Base-by-base conservation (phyloP, 2,113 vertebrate genomes). In the Cryptotis parvus region DNA sequence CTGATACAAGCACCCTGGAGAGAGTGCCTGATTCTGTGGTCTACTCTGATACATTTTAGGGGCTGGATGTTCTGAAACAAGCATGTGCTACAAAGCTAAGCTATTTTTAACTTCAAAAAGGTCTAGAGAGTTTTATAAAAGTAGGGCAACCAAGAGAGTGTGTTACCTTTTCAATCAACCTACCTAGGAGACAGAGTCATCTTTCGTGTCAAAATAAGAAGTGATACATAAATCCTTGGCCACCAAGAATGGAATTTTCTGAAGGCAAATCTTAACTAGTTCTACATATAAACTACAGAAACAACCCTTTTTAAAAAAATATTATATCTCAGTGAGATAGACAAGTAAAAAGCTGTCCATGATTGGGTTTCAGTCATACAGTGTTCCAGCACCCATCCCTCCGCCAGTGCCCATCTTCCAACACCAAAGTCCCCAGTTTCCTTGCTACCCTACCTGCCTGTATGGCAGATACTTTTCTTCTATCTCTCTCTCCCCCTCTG, bases 21-120 rank as follows among this genome's bases (percentile, higher is more conserved):
- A 87, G 74, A 76, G 20, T 76, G 26, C 43, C 14, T 14, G 27
- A 27, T 61, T 65, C 33, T 3, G 7, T 22, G n/a, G 11, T 26
- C 55, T 91, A 9, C 27, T 68, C 4, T 39, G 22, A 26, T 49
- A 61, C 2, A 29, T 35, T 84, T 86, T 49, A 37, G 39, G 15
- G 35, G 8, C 65, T 87, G 14, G n/a, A 70, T 84, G 24, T 87
- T 24, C 0, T 3, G 0, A 49, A 29, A 74, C 24, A 68, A 83
- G 41, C 14, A 84, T 77, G 82, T 9, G 27, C 35, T 89, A 69
- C 20, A 93, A 92, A 91, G 82, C 84, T 43, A 75, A 85, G 24
- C 43, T 95, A 92, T 88, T 95, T 95, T 94, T 96, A 94, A 86
- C 74, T 75, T 72, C 29, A n/a, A 89, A 77, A 55, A 92, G 91